These are phyloP conservation scores for Cydia splendana DNA, from an alignment of 1,140 invertebrate genomes.

Conservation along the genomic window DNA sequence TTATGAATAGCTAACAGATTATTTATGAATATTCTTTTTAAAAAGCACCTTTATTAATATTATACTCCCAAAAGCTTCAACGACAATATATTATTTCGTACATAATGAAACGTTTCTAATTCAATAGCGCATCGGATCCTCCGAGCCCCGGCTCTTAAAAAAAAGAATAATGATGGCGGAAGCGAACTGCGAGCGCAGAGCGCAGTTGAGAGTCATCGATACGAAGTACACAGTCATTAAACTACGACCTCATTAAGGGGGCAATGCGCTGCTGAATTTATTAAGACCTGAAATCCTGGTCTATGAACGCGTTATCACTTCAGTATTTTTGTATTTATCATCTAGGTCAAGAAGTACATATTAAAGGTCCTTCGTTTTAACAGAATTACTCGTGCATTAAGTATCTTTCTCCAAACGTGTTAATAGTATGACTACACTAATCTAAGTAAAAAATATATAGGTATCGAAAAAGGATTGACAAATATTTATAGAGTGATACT, in stretches of 20 bases:
- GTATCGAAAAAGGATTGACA: too few relatives aligned
- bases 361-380: too few relatives aligned
- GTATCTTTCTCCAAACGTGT: too few relatives aligned
- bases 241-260: conserved; percentile 53
- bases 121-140: conserved; percentile 20
- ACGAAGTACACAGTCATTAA: conserved; percentile 36
- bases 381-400: not conserved
- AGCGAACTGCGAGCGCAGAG: conserved; percentile 35
- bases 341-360: too few relatives aligned
- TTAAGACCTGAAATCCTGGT: conserved; percentile 27
- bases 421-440: too few relatives aligned
- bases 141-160: conserved; percentile 21
- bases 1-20: too few relatives aligned
- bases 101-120: conserved; percentile 26
- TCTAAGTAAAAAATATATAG: too few relatives aligned
- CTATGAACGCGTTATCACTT: not conserved
- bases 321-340: too few relatives aligned
- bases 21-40: not conserved
- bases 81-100: conserved; percentile 4
- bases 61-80: not conserved
- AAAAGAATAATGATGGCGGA: conserved; percentile 49
- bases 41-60: not conserved
- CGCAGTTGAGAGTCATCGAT: conserved; percentile 48
- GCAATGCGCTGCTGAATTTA: conserved; percentile 38
- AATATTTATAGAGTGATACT: too few relatives aligned